Evolutionary conservation across 2,797 vertebrate species (phyloP).

Genomic region (Malurus splendens): DNA sequence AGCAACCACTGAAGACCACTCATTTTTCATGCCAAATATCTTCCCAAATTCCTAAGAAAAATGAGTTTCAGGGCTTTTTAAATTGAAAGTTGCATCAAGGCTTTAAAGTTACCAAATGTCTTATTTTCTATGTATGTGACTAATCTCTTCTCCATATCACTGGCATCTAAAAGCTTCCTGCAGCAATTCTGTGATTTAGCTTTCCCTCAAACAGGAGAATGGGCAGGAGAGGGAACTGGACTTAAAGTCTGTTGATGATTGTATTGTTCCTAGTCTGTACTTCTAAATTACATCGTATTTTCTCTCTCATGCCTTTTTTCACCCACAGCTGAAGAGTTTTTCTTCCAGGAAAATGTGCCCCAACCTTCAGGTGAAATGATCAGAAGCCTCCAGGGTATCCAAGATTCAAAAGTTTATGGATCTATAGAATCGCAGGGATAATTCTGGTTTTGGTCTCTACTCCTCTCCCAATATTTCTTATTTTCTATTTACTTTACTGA

Average conservation of each 20-base stretch:
- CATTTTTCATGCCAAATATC: neutral
- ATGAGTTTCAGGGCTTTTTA: neutral
- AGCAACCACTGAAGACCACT: neutral
- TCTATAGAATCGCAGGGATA: neutral
- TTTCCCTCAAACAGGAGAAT: neutral
- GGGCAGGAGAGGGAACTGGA: neutral
- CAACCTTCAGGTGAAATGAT: neutral
- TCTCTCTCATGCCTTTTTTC: neutral
- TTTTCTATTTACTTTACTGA: neutral
- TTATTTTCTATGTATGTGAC: neutral
- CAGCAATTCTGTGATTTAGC: neutral
- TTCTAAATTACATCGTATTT: neutral
- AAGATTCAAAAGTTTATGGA: neutral
- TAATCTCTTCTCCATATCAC: neutral
- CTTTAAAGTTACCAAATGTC: neutral
- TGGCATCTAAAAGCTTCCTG: neutral
- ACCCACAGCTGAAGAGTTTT: neutral
- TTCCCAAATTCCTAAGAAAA: neutral
- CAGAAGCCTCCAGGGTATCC: neutral
- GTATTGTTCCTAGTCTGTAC: neutral
- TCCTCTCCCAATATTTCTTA: neutral
- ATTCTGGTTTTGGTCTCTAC: neutral
- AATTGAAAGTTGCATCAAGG: neutral
- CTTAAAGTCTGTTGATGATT: neutral
- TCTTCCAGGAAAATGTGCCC: neutral